Base-by-base conservation (phyloP, 2,888 invertebrate genomes). In the Pterostichus madidus region DNA sequence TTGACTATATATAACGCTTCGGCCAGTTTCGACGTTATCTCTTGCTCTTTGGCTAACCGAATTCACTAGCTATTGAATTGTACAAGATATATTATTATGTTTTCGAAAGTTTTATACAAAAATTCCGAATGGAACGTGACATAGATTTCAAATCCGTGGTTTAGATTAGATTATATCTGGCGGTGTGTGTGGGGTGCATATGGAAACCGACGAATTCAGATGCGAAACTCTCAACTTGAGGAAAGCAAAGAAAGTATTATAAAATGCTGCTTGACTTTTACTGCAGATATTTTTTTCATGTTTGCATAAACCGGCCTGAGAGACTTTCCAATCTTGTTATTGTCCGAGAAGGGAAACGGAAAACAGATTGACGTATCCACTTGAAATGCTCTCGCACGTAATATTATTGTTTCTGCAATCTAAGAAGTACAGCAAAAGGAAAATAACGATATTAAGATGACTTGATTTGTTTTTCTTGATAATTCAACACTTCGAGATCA, bases 31-130 rank as follows among this genome's bases (percentile, higher is more conserved):
- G 52, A 64, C 64, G 61, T 79, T 79, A 79, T 79, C 79, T 61
- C 49, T 24, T 13, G 31, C 79, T 46, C 49, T 13, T 11, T 39
- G 53, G 68, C 68, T 80, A 80, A 80, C 80, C 49, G 68, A 52
- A 80, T 80, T 80, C 52, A 39, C 35, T 15, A 49, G 68, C 80
- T 71, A 80, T 80, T 80, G 80, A 80, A 80, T 80, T 80, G 80
- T 64, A 49, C 79, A 80, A 80, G 80, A 80, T 80, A 80, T 80
- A 79, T 64, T 61, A 79, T 79, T 79, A 80, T 80, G 80, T 80
- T 80, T 80, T 71, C 71, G 64, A 64, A 79, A 79, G 79, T 79
- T 79, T 79, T 79, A 80, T 53, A 80, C 68, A 80, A 53, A 80
- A 80, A 71, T 64, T 80, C 71, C 13, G 77, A 77, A 56, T 49